Base-by-base conservation (phyloP, 2,888 invertebrate species). In the Pelosia muscerda region DNA sequence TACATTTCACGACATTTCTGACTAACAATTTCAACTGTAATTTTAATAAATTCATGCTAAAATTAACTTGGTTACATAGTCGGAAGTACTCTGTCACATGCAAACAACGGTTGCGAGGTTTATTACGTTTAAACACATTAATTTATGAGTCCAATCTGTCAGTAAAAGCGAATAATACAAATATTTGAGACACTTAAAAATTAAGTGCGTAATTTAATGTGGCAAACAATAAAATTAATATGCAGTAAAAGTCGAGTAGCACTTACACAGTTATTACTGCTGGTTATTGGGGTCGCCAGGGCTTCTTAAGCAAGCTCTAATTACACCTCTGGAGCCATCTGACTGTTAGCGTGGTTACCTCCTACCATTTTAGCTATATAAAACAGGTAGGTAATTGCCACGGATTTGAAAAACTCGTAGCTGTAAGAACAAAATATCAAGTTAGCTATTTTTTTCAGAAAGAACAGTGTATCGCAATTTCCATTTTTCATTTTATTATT, bases 21-120 rank as follows among this genome's bases (percentile, higher is more conserved):
- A 58, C 49, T 23, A 9, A 42, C 56, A 42, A 61, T 10, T n/a
- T 25, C 38, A 55, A 22, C 57, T 8, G 31, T 65, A 31, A 49
- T 49, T 65, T 49, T 58, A 58, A 31, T 58, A 58, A 67, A 67
- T 63, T 63, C 26, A 53, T 58, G 54, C 26, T 57, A 55, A 25
- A 49, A 57, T 55, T 31, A 58, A 63, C 59, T 23, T 13, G 0
- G 25, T 59, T 23, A 53, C 42, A 22, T 13, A 26, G 53, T 26
- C 57, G 25, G 22, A 61, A 57, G 15, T 28, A n/a, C 28, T 64
- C 26, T 11, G 25, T 61, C 58, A 64, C 25, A n/a, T 53, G 15
- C 22, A 31, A 66, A 68, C 57, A 53, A n/a, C 6, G n/a, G 28
- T 54, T 38, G 19, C 19, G 59, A 64, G 42, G 15, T 63, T 66